Conservation (phyloP, 2,113 vertebrate species). For the Myxocyprinus asiaticus region DNA sequence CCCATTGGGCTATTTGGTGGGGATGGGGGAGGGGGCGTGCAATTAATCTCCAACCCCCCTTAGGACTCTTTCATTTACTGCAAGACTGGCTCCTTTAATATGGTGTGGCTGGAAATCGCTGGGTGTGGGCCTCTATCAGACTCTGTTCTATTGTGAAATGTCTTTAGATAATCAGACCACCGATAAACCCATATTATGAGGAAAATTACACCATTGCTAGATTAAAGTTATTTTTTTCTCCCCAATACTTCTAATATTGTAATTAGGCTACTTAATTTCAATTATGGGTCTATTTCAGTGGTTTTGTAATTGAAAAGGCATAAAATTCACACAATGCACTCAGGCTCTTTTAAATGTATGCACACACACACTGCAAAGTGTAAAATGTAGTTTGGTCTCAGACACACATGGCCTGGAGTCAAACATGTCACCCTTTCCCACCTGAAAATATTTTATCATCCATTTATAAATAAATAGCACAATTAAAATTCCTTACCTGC, state of each 20-base stretch:
- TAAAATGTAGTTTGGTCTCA: too few species aligned
- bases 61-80: slow-evolving; percentile 38
- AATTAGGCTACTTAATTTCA: slow-evolving; percentile 33
- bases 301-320: slow-evolving; percentile 14
- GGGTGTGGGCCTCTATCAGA: slow-evolving; percentile 11
- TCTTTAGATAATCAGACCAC: slow-evolving; percentile 35
- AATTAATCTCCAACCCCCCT: slow-evolving; percentile 26
- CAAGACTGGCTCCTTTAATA: slow-evolving; percentile 43
- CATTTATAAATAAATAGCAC: slow-evolving; percentile 56
- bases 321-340: slow-evolving; percentile 18
- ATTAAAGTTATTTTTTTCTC: not conserved
- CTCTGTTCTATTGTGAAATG: slow-evolving; percentile 4
- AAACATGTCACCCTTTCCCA: not conserved
- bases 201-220: slow-evolving; percentile 23
- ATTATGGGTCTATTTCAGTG: slow-evolving; percentile 8
- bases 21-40: not conserved
- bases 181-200: slow-evolving; percentile 32
- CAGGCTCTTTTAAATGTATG: too few species aligned
- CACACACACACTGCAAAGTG: too few species aligned
- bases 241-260: slow-evolving; percentile 7
- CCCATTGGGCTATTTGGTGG: slow-evolving; percentile 30
- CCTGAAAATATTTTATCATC: slow-evolving; percentile 60
- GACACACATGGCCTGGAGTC: too few species aligned
- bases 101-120: slow-evolving; percentile 7
- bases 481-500: slow-evolving; percentile 54